A percentile compares a stretch with the other conserved stretches of the same genome.
Evolutionary conservation across 2,888 invertebrate species (phyloP).

Genomic region (Cataglyphis livida): DNA sequence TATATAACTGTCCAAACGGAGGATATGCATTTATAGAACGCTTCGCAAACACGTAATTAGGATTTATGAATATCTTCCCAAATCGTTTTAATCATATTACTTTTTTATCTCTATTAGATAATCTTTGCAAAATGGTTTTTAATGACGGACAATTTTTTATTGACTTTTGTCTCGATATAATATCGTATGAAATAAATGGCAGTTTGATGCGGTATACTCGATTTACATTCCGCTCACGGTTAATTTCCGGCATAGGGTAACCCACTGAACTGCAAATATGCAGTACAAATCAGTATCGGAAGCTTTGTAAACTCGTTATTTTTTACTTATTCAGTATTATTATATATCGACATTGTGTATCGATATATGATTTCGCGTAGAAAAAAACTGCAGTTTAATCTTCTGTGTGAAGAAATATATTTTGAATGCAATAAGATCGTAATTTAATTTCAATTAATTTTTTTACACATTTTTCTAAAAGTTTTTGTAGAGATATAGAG

Average conservation of each 20-base stretch:
- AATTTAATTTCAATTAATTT: neutral
- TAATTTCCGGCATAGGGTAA: slow-evolving; percentile 63
- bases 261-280: slow-evolving; percentile 51
- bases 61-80: neutral
- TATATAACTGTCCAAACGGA: neutral
- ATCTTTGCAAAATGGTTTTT: neutral
- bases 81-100: neutral
- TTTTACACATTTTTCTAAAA: neutral
- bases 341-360: neutral
- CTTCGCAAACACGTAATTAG: neutral
- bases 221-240: slow-evolving; percentile 62
- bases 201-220: slow-evolving; percentile 51
- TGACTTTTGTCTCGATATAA: neutral
- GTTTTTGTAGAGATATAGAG: neutral
- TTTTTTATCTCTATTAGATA: neutral
- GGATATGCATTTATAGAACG: neutral
- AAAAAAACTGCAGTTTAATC: neutral
- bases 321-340: neutral
- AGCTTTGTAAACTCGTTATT: slow-evolving; percentile 9
- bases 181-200: slow-evolving; percentile 26
- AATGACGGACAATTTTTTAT: neutral
- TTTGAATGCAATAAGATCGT: neutral
- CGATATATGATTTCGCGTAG: neutral
- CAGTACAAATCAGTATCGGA: slow-evolving; percentile 54
- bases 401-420: neutral